A percentile compares a stretch with the other conserved stretches of the same genome.
phyloP scores from a whole-genome alignment of 2,888 invertebrate genomes.

The Ornithoptera priamus region DNA sequence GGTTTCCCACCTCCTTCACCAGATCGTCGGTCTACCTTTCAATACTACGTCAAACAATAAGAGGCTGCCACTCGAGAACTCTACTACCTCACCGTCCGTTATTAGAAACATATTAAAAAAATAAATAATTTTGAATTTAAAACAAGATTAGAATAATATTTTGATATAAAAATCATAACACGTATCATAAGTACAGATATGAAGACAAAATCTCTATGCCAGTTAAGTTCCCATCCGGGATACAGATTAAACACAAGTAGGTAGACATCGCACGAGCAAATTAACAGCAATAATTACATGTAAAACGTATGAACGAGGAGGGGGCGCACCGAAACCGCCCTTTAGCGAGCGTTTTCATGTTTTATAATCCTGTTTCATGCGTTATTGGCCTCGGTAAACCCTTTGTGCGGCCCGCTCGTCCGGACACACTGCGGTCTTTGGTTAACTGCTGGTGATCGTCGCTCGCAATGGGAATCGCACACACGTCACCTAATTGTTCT shows the following conservation, averaged over 20 bases:
- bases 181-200: not conserved
- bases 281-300: constrained; percentile 74
- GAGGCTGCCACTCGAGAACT: too few relatives aligned
- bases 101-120: too few relatives aligned
- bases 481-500: constrained; percentile 15
- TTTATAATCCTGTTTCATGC: constrained; percentile 78
- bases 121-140: not conserved
- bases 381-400: constrained; percentile 68
- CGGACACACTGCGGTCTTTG: constrained; percentile 44
- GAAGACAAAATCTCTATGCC: not conserved
- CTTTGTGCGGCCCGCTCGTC: constrained; percentile 55
- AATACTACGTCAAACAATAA: too few relatives aligned
- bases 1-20: too few relatives aligned
- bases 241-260: constrained; percentile 26
- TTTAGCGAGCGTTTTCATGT: constrained; percentile 73
- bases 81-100: too few relatives aligned
- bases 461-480: constrained; percentile 30
- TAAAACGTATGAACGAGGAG: constrained; percentile 45
- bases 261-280: constrained; percentile 42
- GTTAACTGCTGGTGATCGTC: constrained; percentile 28
- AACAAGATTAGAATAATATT: not conserved
- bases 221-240: constrained; percentile 13
- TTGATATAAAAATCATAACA: not conserved
- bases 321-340: constrained; percentile 54
- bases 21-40: too few relatives aligned